Evolutionary conservation across 2,888 invertebrate species (phyloP), one percentile per base, ranked within the genome.

Genomic region (Zaprionus obscuricornis): DNA sequence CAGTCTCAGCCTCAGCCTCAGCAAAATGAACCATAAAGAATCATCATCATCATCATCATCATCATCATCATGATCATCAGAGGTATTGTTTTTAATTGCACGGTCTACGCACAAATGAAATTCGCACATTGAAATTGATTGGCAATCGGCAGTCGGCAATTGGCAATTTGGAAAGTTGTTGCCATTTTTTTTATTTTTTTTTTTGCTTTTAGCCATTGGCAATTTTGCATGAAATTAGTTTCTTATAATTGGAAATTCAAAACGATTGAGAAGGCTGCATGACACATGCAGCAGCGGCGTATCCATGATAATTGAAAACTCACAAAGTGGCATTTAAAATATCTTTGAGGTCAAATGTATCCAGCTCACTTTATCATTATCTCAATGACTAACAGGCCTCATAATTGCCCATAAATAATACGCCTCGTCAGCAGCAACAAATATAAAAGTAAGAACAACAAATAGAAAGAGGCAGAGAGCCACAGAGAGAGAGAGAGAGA

Each of bases 151-250:
- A 6, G 39, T 5, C 6, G 42, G 52, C 59, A 68, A 68, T 77
- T 68, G 37, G 42, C 57, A 36, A 57, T 26, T 16, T 17, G 13
- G 18, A 1, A 39, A 7, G 13, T 20, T 7, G 13, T 27, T 17
- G n/a, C 17, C 27, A 26, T 14, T 33, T 11, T n/a, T n/a, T 24
- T 10, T 11, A 16, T 45, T 34, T 47, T 20, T 24, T 31, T 43
- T 18, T 36, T 5, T 14, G 27, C 16, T n/a, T n/a, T 10, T n/a
- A 16, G 26, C 22, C 43, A 20, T 24, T 34, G 64, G 66, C 57
- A 69, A 67, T 71, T 70, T n/a, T 66, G 66, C 69, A 69, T 64
- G 40, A 76, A 79, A 86, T 85, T 76, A 79, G 79, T 76, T 74
- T 24, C 33, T 17, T 59, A 58, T 79, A 76, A 85, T 79, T 74